Evolutionary conservation across 1,140 invertebrate genomes (phyloP).

Genomic region (Drosophila subobscura): DNA sequence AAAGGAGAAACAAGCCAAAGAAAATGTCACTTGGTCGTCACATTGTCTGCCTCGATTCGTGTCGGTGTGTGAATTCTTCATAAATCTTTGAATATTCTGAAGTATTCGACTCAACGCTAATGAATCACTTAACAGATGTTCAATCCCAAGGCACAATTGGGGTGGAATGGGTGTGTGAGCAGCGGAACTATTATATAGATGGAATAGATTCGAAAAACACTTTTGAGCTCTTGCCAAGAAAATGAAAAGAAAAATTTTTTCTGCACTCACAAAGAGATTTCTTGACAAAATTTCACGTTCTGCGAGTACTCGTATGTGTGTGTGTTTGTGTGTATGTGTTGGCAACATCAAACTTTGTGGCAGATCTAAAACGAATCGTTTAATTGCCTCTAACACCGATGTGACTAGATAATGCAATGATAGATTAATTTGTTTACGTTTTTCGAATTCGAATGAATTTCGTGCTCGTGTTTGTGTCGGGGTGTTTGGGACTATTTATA

Average conservation of each 20-base stretch:
- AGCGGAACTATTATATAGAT: conserved; percentile 37
- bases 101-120: conserved; percentile 55
- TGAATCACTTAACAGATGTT: conserved; percentile 79
- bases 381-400: conserved; percentile 65
- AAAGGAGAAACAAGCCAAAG: conserved; percentile 39
- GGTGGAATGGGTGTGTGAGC: conserved; percentile 30
- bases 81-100: conserved; percentile 46
- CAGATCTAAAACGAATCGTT: conserved; percentile 75
- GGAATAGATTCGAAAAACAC: conserved; percentile 44
- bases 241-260: conserved; percentile 18
- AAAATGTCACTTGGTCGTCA: conserved; percentile 60
- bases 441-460: conserved; percentile 37
- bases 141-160: conserved; percentile 28
- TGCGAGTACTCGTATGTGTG: not conserved
- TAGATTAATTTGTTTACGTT: conserved; percentile 81
- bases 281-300: conserved; percentile 22
- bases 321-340: conserved; percentile 13
- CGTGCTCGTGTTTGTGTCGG: conserved; percentile 1
- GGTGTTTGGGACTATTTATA: conserved; percentile 37
- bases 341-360: conserved; percentile 44
- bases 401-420: conserved; percentile 62
- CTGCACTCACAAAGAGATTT: conserved; percentile 21
- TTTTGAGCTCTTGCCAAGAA: conserved; percentile 69
- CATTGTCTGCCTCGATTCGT: conserved; percentile 56
- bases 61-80: conserved; percentile 34